A percentile compares a stretch with the other conserved stretches of the same genome.
Conservation (phyloP, 1,140 invertebrate species). For the Aphis craccivora region DNA sequence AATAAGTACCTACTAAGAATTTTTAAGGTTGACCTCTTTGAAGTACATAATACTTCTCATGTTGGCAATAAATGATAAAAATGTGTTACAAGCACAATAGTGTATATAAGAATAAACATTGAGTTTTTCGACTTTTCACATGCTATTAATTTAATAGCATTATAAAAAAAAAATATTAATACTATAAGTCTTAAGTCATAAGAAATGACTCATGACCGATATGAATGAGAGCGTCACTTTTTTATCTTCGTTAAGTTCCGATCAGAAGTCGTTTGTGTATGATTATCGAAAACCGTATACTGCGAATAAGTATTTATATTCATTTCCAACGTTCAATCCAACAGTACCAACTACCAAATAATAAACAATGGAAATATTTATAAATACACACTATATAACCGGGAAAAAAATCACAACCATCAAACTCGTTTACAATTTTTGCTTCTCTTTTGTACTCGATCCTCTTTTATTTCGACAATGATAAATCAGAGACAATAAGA, state of each 20-base stretch:
- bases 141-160: too few species aligned
- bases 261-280: not conserved
- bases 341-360: not conserved
- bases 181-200: too few species aligned
- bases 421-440: constrained; percentile 35
- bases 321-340: not conserved
- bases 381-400: not conserved
- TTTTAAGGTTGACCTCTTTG: too few species aligned
- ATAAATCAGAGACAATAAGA: constrained; percentile 43
- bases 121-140: too few species aligned
- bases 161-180: too few species aligned
- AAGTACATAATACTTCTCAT: too few species aligned
- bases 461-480: constrained; percentile 37
- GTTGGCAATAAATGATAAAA: not conserved
- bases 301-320: not conserved
- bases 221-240: not conserved
- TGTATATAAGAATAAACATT: not conserved
- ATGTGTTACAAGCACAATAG: not conserved
- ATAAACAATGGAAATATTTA: constrained; percentile 27
- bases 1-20: too few species aligned
- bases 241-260: not conserved
- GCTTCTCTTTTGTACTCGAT: constrained; percentile 24
- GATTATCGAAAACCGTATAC: not conserved
- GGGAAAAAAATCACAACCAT: not conserved
- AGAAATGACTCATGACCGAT: not conserved